Evolutionary conservation across 2,113 vertebrate species (phyloP).

Genomic region (Strix uralensis): DNA sequence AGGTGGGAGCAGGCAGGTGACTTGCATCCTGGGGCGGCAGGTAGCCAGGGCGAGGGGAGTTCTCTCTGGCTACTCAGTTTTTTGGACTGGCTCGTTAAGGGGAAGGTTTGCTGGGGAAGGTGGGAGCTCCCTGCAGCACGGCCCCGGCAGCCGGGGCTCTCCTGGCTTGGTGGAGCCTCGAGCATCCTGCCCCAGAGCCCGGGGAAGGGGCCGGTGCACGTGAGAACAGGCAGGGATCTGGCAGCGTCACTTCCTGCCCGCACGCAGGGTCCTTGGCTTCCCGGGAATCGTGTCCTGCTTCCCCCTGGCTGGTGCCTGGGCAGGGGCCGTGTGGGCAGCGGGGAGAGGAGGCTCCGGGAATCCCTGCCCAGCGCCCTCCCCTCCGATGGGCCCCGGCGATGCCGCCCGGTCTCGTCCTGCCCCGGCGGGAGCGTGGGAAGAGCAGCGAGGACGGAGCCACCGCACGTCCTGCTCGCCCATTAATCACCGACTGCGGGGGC

Average conservation of each 20-base stretch:
- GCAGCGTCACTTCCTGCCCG: background rate
- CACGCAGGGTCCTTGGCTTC: background rate
- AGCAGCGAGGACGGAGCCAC: conserved; percentile 34
- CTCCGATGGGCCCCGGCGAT: fast-evolving
- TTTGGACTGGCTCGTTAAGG: background rate
- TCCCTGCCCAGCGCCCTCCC: background rate
- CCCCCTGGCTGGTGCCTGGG: background rate
- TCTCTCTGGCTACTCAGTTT: too few relatives aligned
- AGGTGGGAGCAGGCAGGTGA: background rate
- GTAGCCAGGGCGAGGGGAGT: background rate
- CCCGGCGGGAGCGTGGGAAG: background rate
- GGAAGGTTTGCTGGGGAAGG: fast-evolving
- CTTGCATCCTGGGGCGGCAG: background rate
- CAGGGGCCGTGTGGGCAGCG: fast-evolving
- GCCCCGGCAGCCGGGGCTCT: background rate
- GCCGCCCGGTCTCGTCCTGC: fast-evolving
- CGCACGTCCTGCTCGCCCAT: conserved; percentile 59
- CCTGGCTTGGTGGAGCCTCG: background rate
- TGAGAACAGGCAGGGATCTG: background rate
- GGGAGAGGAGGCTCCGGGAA: background rate
- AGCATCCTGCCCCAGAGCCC: background rate
- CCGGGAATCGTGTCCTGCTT: fast-evolving
- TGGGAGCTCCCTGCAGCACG: fast-evolving
- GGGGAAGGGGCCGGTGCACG: fast-evolving
- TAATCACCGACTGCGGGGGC: conserved; percentile 65